Conservation (phyloP, 2,113 vertebrate species). For the Grallaria varia region DNA sequence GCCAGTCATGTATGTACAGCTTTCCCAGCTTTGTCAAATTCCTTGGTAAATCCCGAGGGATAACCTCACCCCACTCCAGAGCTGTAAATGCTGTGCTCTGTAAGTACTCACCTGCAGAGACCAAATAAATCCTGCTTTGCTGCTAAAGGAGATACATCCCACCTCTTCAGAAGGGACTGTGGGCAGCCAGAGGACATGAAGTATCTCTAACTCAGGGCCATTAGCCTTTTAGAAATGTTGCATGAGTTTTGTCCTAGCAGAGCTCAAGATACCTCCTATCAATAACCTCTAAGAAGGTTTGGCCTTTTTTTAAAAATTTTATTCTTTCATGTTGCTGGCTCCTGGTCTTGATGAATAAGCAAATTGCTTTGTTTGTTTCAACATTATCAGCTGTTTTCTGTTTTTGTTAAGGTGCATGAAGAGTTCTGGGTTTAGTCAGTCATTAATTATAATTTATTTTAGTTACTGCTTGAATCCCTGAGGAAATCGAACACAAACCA, state of each 20-base stretch:
- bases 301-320: background rate
- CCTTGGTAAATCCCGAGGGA: background rate
- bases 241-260: background rate
- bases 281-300: background rate
- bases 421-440: background rate
- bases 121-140: background rate
- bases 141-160: background rate
- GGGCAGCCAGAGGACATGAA: background rate
- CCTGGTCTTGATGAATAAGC: background rate
- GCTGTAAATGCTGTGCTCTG: background rate
- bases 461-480: conserved; percentile 28
- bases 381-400: background rate
- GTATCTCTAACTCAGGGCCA: background rate
- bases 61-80: background rate
- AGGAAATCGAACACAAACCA: conserved; percentile 20
- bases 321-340: background rate
- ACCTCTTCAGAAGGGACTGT: background rate
- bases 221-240: background rate
- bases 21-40: background rate
- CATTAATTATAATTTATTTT: conserved; percentile 55
- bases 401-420: background rate
- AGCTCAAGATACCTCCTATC: background rate
- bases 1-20: background rate
- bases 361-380: background rate
- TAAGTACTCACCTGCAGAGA: background rate